Evolutionary conservation across 1,140 invertebrate species (phyloP), one percentile per base, ranked within the genome.

Genomic region (Papilio dardanus): DNA sequence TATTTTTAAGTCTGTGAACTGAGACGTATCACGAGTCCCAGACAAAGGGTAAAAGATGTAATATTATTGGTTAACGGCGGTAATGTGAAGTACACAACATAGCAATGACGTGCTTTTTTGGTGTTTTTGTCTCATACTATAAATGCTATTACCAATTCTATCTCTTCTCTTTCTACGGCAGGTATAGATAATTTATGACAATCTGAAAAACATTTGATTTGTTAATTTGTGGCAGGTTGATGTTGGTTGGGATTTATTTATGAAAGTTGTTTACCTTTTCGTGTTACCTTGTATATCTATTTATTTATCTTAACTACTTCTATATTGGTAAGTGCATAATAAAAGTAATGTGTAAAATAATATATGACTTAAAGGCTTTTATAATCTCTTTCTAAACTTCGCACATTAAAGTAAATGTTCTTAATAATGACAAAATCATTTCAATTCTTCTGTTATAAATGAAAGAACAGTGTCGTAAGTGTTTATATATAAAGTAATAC

Each of bases 221-320:
- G 42, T 19, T 46, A 46, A 7, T 46, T 46, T 19, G 42, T 62
- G 54, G 54, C 54, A 62, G 21, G 24, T 62, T 62, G 24, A 14
- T 28, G 21, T 62, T 62, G 10, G n/a, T n/a, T n/a, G n/a, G n/a
- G 54, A 62, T 62, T 62, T 28, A 62, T 62, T 62, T 69, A 69
- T 69, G 67, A 69, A 69, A 69, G 67, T 69, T 69, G 67, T 69
- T 69, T 69, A 69, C 67, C 67, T 69, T 69, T 42, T 37, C 24
- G 10, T 14, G 54, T 62, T 62, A 62, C 54, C 54, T 62, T 62
- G 54, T 62, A n/a, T n/a, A n/a, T 62, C 14, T 14, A 62, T 28
- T 3, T 62, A 6, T 28, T 30, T 30, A 28, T 62, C 0, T 62
- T 5, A 14, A 10, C 10, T 14, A 62, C 10, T 4, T 14, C 24